A percentile compares a stretch with the other conserved stretches of the same genome.
Evolutionary conservation across 2,113 vertebrate species (phyloP).

Genomic region (Diglossa brunneiventris): DNA sequence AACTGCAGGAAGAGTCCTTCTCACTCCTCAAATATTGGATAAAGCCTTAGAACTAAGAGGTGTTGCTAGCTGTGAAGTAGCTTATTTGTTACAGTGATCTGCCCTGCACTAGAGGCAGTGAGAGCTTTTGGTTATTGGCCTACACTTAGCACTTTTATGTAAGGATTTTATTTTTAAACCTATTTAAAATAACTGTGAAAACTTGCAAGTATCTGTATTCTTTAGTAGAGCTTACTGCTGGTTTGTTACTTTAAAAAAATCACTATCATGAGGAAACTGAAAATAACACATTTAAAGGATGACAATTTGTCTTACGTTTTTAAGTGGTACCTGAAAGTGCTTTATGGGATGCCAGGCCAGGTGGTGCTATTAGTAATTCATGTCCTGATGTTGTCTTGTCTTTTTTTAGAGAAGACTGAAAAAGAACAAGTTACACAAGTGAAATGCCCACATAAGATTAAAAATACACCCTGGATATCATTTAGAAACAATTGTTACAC

Average conservation of each 20-base stretch:
- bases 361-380: neutral
- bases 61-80: neutral
- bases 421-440: slow-evolving; percentile 58
- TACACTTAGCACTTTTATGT: neutral
- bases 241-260: neutral
- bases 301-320: neutral
- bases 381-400: neutral
- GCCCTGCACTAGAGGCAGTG: neutral
- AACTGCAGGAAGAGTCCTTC: neutral
- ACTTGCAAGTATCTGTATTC: neutral
- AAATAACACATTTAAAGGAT: neutral
- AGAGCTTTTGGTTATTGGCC: neutral
- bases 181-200: neutral
- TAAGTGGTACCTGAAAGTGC: neutral
- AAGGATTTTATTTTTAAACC: neutral
- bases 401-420: slow-evolving; percentile 73
- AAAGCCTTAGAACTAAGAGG: neutral
- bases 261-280: neutral
- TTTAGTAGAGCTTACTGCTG: neutral
- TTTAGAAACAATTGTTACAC: slow-evolving; percentile 91
- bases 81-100: neutral
- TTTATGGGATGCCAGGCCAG: neutral
- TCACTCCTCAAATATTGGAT: neutral
- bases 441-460: slow-evolving; percentile 86
- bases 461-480: slow-evolving; percentile 89